phyloP scores from a whole-genome alignment of 2,888 invertebrate genomes.

The Encarsia formosa region DNA sequence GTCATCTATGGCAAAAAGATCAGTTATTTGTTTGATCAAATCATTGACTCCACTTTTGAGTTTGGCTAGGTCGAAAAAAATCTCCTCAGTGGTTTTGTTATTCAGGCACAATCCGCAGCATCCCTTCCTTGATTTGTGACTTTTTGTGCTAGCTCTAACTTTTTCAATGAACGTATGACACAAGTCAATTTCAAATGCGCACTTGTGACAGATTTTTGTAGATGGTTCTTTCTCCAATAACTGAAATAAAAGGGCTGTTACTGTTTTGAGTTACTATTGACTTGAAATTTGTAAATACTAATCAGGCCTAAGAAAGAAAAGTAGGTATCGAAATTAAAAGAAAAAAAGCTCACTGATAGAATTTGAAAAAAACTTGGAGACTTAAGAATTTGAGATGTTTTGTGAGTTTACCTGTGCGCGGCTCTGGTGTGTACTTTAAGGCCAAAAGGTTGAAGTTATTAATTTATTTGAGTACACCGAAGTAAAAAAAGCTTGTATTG shows the following conservation, averaged over 20 bases:
- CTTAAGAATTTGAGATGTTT: too few species aligned
- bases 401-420: too few species aligned
- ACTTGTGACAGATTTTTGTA: conserved; percentile 45
- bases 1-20: conserved; percentile 35
- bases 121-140: background rate
- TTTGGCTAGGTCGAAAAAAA: conserved; percentile 36
- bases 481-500: too few species aligned
- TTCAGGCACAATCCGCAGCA: conserved; percentile 34
- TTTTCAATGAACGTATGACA: conserved; percentile 42
- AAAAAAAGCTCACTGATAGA: too few species aligned
- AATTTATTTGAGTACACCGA: too few species aligned
- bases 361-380: too few species aligned
- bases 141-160: conserved; percentile 28
- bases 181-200: conserved; percentile 44
- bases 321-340: too few species aligned
- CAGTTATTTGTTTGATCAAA: conserved; percentile 32
- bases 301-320: background rate
- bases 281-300: conserved; percentile 24
- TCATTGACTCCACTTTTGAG: conserved; percentile 32
- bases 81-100: conserved; percentile 23
- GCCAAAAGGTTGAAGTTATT: too few species aligned
- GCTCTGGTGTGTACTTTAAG: too few species aligned
- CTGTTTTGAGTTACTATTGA: too few species aligned
- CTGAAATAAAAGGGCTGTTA: background rate
- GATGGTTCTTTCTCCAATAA: conserved; percentile 23